Evolutionary conservation across 1,140 invertebrate genomes (phyloP).

Genomic region (Drosophila triauraria): DNA sequence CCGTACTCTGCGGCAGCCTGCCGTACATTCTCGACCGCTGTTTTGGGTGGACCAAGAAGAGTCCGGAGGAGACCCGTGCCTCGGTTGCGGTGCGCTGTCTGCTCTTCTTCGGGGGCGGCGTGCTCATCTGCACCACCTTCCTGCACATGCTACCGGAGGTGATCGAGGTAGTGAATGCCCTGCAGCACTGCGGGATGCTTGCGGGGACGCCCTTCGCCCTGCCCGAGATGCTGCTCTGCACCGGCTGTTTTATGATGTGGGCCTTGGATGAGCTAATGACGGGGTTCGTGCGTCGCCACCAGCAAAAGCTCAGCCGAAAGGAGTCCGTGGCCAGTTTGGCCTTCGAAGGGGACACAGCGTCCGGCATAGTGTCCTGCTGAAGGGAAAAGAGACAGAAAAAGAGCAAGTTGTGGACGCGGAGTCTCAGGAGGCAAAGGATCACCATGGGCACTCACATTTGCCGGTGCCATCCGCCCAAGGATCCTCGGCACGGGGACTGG

Average conservation of each 20-base stretch:
- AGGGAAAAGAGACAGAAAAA: slow-evolving; percentile 16
- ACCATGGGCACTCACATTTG: slow-evolving; percentile 85
- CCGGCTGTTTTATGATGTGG: slow-evolving; percentile 94
- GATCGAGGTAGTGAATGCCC: slow-evolving; percentile 87
- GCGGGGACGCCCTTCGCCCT: slow-evolving; percentile 88
- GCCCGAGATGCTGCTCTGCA: slow-evolving; percentile 90
- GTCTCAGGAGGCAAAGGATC: slow-evolving; percentile 69
- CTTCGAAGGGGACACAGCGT: slow-evolving; percentile 71
- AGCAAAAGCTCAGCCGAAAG: slow-evolving; percentile 69
- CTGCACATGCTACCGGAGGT: slow-evolving; percentile 96
- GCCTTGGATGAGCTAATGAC: slow-evolving; percentile 93
- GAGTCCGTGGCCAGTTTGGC: slow-evolving; percentile 63
- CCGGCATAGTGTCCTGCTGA: slow-evolving; percentile 62
- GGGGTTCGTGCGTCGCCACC: slow-evolving; percentile 87
- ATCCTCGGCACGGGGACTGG: slow-evolving; percentile 89
- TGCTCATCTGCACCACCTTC: slow-evolving; percentile 95
- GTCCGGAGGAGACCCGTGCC: slow-evolving; percentile 85
- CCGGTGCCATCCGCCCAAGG: slow-evolving; percentile 70
- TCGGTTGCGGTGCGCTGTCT: slow-evolving; percentile 86
- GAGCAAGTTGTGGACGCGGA: slow-evolving; percentile 13
- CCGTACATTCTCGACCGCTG: slow-evolving; percentile 89
- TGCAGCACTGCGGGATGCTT: slow-evolving; percentile 86
- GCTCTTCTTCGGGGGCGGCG: slow-evolving; percentile 95
- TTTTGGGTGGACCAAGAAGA: slow-evolving; percentile 86
- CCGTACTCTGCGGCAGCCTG: slow-evolving; percentile 89